Conservation (phyloP, 2,888 invertebrate species). For the Trimorus sp. region DNA sequence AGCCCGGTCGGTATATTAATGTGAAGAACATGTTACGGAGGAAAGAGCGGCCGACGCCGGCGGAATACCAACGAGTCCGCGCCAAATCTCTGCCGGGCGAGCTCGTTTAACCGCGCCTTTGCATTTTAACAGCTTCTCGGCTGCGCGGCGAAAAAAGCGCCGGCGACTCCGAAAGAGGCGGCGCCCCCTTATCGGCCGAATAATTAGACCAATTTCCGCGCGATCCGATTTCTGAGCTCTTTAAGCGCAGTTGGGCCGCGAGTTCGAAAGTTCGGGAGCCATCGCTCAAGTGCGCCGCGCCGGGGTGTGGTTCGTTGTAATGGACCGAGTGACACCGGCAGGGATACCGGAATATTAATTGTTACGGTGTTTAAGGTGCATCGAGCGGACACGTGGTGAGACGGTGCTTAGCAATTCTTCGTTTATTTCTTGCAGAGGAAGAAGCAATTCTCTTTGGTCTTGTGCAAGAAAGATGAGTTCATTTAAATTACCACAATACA, state of each 20-base stretch:
- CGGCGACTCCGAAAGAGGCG: conserved; percentile 5
- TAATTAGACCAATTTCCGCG: conserved; percentile 60
- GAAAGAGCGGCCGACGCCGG: conserved; percentile 73
- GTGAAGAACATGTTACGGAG: conserved; percentile 80
- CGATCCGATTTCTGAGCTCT: conserved; percentile 50
- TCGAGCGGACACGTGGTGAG: background rate
- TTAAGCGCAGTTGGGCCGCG: conserved; percentile 53
- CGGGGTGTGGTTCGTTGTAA: conserved; percentile 44
- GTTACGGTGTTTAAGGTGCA: conserved; percentile 13
- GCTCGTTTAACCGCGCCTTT: conserved; percentile 79
- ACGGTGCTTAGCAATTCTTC: no score
- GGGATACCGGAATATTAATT: conserved; percentile 42
- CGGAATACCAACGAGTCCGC: conserved; percentile 79
- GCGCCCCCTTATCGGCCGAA: conserved; percentile 39
- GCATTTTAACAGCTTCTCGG: conserved; percentile 79
- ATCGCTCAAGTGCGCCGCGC: conserved; percentile 13
- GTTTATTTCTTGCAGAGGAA: no score
- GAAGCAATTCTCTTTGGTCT: no score
- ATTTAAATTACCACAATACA: no score
- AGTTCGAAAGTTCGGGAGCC: conserved; percentile 32
- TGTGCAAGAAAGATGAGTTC: no score
- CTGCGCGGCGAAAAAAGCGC: conserved; percentile 31
- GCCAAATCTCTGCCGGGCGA: conserved; percentile 76
- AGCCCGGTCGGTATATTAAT: conserved; percentile 81
- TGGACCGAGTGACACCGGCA: conserved; percentile 13